Base-by-base conservation (phyloP, 2,888 invertebrate species). In the Adineta ricciae region DNA sequence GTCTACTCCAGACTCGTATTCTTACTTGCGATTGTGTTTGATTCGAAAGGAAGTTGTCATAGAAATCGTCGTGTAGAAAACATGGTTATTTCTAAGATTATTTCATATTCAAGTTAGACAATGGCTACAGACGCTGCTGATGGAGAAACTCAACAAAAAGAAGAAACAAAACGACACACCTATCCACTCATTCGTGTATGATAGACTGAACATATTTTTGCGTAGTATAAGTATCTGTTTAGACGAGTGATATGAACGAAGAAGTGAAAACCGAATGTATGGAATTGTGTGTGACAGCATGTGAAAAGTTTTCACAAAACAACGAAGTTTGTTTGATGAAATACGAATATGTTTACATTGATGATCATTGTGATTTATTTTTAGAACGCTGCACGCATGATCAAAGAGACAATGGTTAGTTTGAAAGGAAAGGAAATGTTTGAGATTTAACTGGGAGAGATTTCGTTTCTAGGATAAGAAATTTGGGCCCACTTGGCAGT, bases 401-500 rank as follows among this genome's bases (percentile, higher is more conserved):
- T 97, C 85, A 97, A 97, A 91, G 96, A 97, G 88, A 93, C 93
- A 83, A 94, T 97, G 94, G 78, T 78, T 21, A 41, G 41, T 41
- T 41, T 8, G 41, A 24, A 78, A 16, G 19, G 16, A 50, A 50
- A 50, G 19, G 46, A 46, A 46, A 8, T 46, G 46, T 46, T 46
- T n/a, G n/a, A n/a, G 46, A 46, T 46, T 46, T 5, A 46, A 50
- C 14, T 49, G 49, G 19, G 19, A 50, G 11, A 50, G 19, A 16
- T 7, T 50, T 50, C 50, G 16, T 32, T 32, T 2, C 41, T 78
- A 78, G 78, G 97, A 97, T 91, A 96, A 96, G 91, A 96, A 95
- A 90, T 96, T 95, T 90, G 97, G 97, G 5, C 94, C 95, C 0
- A 94, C 95, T 86, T 97, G 96, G 93, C 95, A 96, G 91, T 95